Percentiles rank a stretch among this genome's conserved stretches.
phyloP scores from a whole-genome alignment of 2,888 invertebrate genomes.

The Tenthredo livida region DNA sequence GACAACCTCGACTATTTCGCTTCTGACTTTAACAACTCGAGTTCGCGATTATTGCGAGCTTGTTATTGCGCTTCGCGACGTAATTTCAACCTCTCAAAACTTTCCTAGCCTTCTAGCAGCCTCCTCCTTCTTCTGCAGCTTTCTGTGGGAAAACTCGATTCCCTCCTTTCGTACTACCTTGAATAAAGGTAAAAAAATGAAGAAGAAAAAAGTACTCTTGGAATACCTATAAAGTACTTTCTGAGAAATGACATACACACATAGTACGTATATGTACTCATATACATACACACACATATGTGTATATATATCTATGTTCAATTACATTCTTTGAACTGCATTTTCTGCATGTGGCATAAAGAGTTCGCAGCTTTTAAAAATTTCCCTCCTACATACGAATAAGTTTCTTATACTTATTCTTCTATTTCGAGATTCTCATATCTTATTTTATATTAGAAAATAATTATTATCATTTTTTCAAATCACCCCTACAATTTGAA shows the following conservation, averaged over 20 bases:
- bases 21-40: constrained; percentile 41
- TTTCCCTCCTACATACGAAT: not conserved
- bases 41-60: constrained; percentile 68
- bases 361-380: not conserved
- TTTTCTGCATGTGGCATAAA: not conserved
- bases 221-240: not conserved
- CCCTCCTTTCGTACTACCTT: constrained; percentile 3
- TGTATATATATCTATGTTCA: not conserved
- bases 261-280: not conserved
- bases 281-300: not conserved
- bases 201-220: not conserved
- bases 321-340: constrained; percentile 16
- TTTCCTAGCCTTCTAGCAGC: constrained; percentile 19
- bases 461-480: no score
- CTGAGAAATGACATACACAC: not conserved
- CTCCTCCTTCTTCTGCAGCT: not conserved
- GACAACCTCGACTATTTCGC: constrained; percentile 58
- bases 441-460: not conserved
- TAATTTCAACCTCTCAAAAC: constrained; percentile 65
- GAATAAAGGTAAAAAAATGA: not conserved
- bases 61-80: constrained; percentile 69
- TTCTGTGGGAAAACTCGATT: constrained; percentile 21
- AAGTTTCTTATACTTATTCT: not conserved
- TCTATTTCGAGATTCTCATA: not conserved
- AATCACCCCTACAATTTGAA: no score